Conservation (phyloP, 2,113 vertebrate genomes). For the Hemiscyllium ocellatum region DNA sequence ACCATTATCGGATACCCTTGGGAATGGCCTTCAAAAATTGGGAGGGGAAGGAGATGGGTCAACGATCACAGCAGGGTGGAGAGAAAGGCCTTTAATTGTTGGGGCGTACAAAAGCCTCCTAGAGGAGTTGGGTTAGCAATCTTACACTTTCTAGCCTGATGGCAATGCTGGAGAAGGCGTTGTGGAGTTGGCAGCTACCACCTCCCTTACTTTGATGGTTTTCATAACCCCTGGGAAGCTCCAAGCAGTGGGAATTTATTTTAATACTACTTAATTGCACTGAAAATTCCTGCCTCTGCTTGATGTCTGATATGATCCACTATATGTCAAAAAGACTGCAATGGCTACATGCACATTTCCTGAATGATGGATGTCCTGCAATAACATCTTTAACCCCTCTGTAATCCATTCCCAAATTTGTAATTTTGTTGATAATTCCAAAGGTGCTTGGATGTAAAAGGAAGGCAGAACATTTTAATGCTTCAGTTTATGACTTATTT, state of each 20-base stretch:
- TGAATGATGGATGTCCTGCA: neutral
- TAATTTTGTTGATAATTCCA: neutral
- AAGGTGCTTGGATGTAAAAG: neutral
- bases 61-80: neutral
- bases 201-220: neutral
- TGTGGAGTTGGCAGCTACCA: neutral
- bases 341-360: neutral
- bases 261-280: neutral
- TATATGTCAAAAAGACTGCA: neutral
- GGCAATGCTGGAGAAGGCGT: neutral
- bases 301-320: neutral
- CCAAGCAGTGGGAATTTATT: neutral
- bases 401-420: neutral
- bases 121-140: neutral
- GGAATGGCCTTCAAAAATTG: neutral
- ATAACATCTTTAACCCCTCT: neutral
- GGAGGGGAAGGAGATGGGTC: neutral
- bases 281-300: neutral
- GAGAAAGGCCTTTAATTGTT: neutral
- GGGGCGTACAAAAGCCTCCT: neutral
- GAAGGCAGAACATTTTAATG: neutral
- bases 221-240: neutral
- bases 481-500: neutral
- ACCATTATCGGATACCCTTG: neutral
- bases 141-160: neutral